phyloP scores from a whole-genome alignment of 2,797 vertebrate genomes.

The Cetoscarus ocellatus region DNA sequence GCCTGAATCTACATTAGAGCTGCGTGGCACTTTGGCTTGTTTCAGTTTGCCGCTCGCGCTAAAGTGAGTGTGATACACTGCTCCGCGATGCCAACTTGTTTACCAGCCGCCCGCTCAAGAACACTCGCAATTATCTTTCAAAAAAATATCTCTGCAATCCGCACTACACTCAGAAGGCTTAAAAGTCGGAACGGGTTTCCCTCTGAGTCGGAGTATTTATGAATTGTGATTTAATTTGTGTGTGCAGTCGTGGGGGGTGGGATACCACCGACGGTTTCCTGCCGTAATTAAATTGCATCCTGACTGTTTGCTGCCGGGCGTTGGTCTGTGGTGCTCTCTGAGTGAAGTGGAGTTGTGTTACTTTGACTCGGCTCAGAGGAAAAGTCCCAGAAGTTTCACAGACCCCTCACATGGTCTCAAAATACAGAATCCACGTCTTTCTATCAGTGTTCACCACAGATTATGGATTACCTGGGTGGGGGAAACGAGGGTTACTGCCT shows the following conservation, averaged over 20 bases:
- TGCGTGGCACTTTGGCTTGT: conserved; percentile 71
- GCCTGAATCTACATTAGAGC: conserved; percentile 75
- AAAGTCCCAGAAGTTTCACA: conserved; percentile 59
- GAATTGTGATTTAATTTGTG: conserved; percentile 77
- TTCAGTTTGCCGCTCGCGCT: conserved; percentile 78
- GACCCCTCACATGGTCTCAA: conserved; percentile 22
- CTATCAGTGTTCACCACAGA: too few species aligned
- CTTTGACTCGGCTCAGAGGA: conserved; percentile 56
- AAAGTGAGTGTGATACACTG: conserved; percentile 73
- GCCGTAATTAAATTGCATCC: conserved; percentile 79
- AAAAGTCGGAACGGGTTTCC: conserved; percentile 67
- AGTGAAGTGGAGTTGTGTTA: conserved; percentile 56
- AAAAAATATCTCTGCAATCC: conserved; percentile 73
- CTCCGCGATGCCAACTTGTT: conserved; percentile 76
- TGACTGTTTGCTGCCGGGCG: conserved; percentile 56
- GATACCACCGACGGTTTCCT: conserved; percentile 72
- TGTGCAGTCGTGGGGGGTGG: conserved; percentile 64
- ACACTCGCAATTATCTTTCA: conserved; percentile 79
- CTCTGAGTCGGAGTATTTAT: conserved; percentile 72
- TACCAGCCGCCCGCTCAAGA: conserved; percentile 73
- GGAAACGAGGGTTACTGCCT: too few species aligned
- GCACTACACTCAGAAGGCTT: conserved; percentile 71
- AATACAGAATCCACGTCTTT: neutral
- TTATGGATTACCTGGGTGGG: too few species aligned
- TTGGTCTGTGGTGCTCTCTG: conserved; percentile 50